These are phyloP conservation scores for Boloria selene DNA, from an alignment of 2,888 invertebrate species.

Conservation along the genomic window DNA sequence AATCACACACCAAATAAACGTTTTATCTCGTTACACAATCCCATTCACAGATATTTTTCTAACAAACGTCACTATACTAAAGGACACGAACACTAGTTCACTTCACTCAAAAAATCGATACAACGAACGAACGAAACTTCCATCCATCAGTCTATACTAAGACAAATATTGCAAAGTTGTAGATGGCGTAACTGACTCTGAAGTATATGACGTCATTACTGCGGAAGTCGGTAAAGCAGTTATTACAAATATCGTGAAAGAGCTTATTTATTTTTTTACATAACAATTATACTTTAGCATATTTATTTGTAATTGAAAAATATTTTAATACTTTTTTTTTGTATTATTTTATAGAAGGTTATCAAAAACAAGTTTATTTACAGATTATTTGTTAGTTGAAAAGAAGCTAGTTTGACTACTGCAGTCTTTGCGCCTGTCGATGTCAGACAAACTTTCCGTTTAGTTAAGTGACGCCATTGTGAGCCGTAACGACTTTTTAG, in stretches of 20 bases:
- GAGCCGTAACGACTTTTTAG: conserved; percentile 89
- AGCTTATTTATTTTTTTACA: conserved; percentile 16
- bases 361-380: not conserved
- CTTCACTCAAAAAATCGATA: conserved; percentile 91
- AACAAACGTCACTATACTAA: conserved; percentile 88
- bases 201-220: conserved; percentile 62
- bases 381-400: conserved; percentile 3
- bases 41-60: conserved; percentile 89
- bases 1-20: conserved; percentile 86
- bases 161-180: conserved; percentile 56
- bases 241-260: conserved; percentile 28
- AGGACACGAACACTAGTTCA: conserved; percentile 87
- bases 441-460: conserved; percentile 65
- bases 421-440: conserved; percentile 57
- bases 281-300: not conserved
- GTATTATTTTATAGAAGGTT: not conserved
- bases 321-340: too few relatives aligned
- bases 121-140: conserved; percentile 85
- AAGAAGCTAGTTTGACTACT: conserved; percentile 46
- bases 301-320: conserved; percentile 8
- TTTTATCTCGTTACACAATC: conserved; percentile 87
- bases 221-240: conserved; percentile 59
- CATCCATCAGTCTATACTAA: conserved; percentile 76
- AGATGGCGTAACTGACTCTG: conserved; percentile 61
- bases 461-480: conserved; percentile 90